These are phyloP conservation scores for Ophthalmolycus amberensis DNA, from an alignment of 2,113 vertebrate species.

Conservation along the genomic window DNA sequence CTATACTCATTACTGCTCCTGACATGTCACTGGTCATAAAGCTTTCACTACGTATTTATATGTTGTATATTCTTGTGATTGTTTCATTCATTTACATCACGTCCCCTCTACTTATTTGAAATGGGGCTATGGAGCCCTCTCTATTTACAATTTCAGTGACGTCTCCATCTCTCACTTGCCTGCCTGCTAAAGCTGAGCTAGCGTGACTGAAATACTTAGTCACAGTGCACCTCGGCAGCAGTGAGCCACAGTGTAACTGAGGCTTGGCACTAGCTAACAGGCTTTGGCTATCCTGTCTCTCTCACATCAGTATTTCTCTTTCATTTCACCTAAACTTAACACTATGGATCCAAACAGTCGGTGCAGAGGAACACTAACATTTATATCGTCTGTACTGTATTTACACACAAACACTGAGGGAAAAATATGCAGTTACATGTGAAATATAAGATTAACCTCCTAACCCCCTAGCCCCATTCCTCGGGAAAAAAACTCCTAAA, in stretches of 20 bases:
- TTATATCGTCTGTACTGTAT: neutral
- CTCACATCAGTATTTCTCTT: conserved; percentile 36
- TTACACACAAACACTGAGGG: neutral
- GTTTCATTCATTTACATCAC: conserved; percentile 35
- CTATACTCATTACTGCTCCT: neutral
- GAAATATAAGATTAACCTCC: conserved; percentile 1
- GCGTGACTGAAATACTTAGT: conserved; percentile 68
- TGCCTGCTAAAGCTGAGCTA: conserved; percentile 52
- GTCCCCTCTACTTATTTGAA: neutral
- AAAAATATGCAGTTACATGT: conserved; percentile 4
- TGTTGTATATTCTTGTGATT: conserved; percentile 14
- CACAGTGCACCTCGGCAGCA: conserved; percentile 54
- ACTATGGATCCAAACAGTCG: conserved; percentile 26
- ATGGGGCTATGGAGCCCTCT: neutral
- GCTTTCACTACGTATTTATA: neutral
- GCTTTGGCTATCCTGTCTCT: conserved; percentile 61
- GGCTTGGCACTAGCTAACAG: conserved; percentile 57
- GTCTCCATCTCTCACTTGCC: conserved; percentile 62
- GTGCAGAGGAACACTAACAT: neutral
- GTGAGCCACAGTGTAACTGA: conserved; percentile 22
- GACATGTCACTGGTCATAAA: neutral
- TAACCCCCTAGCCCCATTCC: neutral
- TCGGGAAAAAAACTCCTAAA: neutral
- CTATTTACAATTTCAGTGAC: conserved; percentile 46
- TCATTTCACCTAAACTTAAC: conserved; percentile 26